Evolutionary conservation across 2,888 invertebrate genomes (phyloP), one percentile per base, ranked within the genome.

Genomic region (Lypha dubia): DNA sequence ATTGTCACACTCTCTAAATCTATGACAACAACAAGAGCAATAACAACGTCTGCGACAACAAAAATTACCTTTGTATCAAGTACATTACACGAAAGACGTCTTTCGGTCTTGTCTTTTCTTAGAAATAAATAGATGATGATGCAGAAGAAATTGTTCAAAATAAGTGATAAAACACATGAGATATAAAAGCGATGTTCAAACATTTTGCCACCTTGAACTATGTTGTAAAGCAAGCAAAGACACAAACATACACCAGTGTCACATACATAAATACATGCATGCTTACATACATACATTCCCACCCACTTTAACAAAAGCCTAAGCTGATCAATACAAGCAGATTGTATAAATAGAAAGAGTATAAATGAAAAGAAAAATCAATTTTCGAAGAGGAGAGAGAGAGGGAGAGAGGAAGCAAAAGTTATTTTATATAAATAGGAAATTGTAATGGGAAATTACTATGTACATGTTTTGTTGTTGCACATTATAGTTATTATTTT

Each of bases 401-500:
- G n/a, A n/a, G n/a, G n/a, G n/a, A n/a, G 3, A 49, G 20, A 15
- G 46, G 22, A 62, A 35, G 28, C n/a, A 51, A 65, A 41, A 75
- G 22, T 56, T 65, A 68, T 79, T 76, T 76, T 60, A 51, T 79
- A 74, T 46, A 65, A 80, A 71, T 49, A 81, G 81, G 84, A 84
- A 79, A 81, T 81, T 81, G 81, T 81, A 58, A 81, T 58, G 53
- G 81, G 74, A 81, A 84, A 84, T 84, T 80, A 84, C 81, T 81
- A n/a, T n/a, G n/a, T n/a, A 70, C 80, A 81, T 79, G 62, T 68
- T 77, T 74, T 77, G 46, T 58, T 83, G 38, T 71, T 80, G 49
- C 38, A 51, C 15, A 53, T 53, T 53, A 11, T 5, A 73, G 24
- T 65, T 58, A 32, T 77, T 68, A 24, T 71, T 79, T n/a, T 65